Conservation (phyloP, 2,797 vertebrate genomes). For the Anabas testudineus region DNA sequence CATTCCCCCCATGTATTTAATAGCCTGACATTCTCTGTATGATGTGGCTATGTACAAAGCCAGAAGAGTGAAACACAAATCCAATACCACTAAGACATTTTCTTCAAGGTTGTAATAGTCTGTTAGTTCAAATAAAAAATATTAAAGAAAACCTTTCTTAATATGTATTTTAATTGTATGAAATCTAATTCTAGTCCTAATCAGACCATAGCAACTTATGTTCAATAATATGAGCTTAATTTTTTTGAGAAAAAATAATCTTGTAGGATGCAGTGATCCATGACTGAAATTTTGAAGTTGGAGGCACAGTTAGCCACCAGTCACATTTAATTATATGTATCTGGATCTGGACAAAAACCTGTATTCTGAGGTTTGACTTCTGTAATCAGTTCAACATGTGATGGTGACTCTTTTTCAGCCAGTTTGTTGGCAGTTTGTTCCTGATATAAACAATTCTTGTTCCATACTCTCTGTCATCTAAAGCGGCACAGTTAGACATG, state of each 20-base stretch:
- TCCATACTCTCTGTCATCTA: neutral
- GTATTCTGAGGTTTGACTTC: neutral
- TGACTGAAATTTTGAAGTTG: conserved; percentile 1
- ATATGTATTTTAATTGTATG: neutral
- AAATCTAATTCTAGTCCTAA: conserved; percentile 20
- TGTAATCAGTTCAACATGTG: neutral
- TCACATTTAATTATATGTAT: conserved; percentile 16
- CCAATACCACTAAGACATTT: neutral
- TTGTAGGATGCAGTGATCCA: conserved; percentile 10
- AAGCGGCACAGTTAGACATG: neutral
- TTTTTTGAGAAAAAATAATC: conserved; percentile 18
- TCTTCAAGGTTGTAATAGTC: neutral
- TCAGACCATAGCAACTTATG: conserved; percentile 2
- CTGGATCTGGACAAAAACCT: conserved; percentile 1
- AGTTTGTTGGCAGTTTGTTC: conserved; percentile 8
- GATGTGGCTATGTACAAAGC: conserved; percentile 44
- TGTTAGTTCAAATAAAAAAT: conserved; percentile 9
- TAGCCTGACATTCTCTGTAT: conserved; percentile 57
- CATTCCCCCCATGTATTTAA: conserved; percentile 44
- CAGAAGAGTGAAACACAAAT: conserved; percentile 20
- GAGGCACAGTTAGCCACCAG: conserved; percentile 6
- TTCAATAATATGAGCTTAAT: conserved; percentile 8
- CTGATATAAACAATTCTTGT: neutral
- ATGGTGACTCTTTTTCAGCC: neutral
- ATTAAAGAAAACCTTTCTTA: conserved; percentile 5